Evolutionary conservation across 1,140 invertebrate genomes (phyloP), one percentile per base, ranked within the genome.

Genomic region (Atta cephalotes): DNA sequence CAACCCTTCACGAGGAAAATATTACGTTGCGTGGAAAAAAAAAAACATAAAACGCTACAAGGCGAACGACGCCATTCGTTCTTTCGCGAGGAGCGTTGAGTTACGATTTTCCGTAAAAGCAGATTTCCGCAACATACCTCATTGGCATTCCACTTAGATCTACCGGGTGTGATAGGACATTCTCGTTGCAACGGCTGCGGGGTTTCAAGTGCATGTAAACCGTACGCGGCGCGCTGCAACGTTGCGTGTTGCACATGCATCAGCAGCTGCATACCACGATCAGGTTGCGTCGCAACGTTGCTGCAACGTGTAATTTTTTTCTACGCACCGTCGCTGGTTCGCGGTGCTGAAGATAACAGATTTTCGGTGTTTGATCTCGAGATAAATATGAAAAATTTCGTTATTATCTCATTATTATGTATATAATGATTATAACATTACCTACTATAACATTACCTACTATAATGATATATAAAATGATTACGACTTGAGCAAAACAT

Each of bases 91-190:
- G n/a, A 28, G 68, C 72, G 35, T 56, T 35, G 70, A 81, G 35
- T 80, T 86, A 86, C 56, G 82, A 31, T 86, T 86, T 79, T 60
- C 60, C 62, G 21, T 80, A 86, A 62, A 88, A 56, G 49, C 70
- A 49, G 28, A 85, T 78, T 63, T 63, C 39, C n/a, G 25, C 35
- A 16, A 53, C 39, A 21, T n/a, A 12, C 9, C 31, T 53, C 51
- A 77, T 85, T 49, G 39, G 21, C 39, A 63, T 39, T 35, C 71
- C 28, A 14, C 12, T 66, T 79, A 53, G 77, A 66, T 49, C 62
- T 53, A 58, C 63, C 62, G 62, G 62, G 60, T 21, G 45, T 21
- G 25, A 68, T 66, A 63, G 58, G 35, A 12, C 16, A 78, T 78
- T 78, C 74, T 28, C 16, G 16, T 25, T 25, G 39, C 56, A 39